Evolutionary conservation across 2,888 invertebrate genomes (phyloP).

Genomic region (Trichogramma dendrolimi): DNA sequence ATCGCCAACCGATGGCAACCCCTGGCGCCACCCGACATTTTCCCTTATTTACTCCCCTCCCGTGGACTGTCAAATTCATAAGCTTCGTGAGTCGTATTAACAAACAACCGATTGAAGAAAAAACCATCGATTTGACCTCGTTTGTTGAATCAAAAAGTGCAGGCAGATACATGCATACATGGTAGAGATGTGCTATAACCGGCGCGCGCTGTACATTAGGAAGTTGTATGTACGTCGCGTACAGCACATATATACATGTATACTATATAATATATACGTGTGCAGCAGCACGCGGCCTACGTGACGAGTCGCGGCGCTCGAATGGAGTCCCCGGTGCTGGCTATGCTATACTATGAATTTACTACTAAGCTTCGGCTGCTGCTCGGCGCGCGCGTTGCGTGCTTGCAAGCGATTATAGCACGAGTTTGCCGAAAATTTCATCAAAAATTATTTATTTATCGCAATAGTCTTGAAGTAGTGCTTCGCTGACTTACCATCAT

Average conservation of each 20-base stretch:
- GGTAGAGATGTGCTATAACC: background rate
- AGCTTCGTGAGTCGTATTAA: too few species aligned
- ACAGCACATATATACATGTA: background rate
- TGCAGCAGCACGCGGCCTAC: slow-evolving; percentile 40
- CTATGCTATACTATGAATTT: slow-evolving; percentile 18
- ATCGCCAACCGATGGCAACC: too few species aligned
- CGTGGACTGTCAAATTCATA: too few species aligned
- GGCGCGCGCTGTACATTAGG: background rate
- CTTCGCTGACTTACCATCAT: too few species aligned
- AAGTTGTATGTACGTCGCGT: background rate
- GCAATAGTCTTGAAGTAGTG: too few species aligned
- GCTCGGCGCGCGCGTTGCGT: background rate
- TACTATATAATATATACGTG: background rate
- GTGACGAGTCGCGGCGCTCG: slow-evolving; percentile 43
- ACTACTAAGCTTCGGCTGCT: background rate
- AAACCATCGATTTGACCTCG: too few species aligned
- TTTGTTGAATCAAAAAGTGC: too few species aligned
- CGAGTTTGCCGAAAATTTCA: background rate
- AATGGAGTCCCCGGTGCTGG: slow-evolving; percentile 38
- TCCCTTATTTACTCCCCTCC: too few species aligned
- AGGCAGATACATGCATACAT: too few species aligned
- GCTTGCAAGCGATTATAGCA: background rate
- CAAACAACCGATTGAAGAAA: too few species aligned
- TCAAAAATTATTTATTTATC: too few species aligned
- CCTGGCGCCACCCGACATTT: too few species aligned